These are phyloP conservation scores for Lepidotrigona ventralis DNA, from an alignment of 1,140 invertebrate species.

Conservation along the genomic window DNA sequence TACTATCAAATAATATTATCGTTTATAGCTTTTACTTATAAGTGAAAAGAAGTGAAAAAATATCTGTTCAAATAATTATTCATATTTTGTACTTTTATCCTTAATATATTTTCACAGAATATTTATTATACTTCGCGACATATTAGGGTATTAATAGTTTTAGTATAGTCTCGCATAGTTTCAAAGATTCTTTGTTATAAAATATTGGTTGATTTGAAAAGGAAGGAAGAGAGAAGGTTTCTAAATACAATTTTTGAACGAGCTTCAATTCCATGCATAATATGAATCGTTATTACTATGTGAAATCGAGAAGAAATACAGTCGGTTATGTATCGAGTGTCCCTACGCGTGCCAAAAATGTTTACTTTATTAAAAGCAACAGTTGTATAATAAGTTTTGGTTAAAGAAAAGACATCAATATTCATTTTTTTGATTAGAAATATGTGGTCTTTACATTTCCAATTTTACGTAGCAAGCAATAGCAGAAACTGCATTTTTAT, in stretches of 20 bases:
- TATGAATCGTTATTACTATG: neutral
- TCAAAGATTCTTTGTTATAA: neutral
- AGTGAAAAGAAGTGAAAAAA: constrained; percentile 37
- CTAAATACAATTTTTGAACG: constrained; percentile 12
- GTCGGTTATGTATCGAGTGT: constrained; percentile 15
- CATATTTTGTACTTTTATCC: constrained; percentile 59
- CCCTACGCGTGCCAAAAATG: constrained; percentile 48
- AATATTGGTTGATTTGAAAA: neutral
- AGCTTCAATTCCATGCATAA: constrained; percentile 28
- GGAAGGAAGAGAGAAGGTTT: neutral
- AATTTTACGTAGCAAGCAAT: neutral
- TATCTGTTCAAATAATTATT: constrained; percentile 53
- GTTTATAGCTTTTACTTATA: constrained; percentile 45
- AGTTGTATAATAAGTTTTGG: constrained; percentile 15
- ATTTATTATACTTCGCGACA: constrained; percentile 8
- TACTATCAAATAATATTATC: constrained; percentile 38
- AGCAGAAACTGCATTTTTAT: neutral
- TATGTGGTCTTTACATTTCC: neutral
- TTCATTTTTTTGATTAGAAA: neutral
- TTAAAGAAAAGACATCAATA: neutral
- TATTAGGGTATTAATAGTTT: neutral
- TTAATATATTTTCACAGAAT: constrained; percentile 62
- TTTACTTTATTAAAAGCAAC: neutral
- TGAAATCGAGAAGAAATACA: constrained; percentile 23
- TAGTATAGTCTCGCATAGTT: neutral